Evolutionary conservation across 2,113 vertebrate genomes (phyloP), one percentile per base, ranked within the genome.

Genomic region (Onychorhynchus coronatus): DNA sequence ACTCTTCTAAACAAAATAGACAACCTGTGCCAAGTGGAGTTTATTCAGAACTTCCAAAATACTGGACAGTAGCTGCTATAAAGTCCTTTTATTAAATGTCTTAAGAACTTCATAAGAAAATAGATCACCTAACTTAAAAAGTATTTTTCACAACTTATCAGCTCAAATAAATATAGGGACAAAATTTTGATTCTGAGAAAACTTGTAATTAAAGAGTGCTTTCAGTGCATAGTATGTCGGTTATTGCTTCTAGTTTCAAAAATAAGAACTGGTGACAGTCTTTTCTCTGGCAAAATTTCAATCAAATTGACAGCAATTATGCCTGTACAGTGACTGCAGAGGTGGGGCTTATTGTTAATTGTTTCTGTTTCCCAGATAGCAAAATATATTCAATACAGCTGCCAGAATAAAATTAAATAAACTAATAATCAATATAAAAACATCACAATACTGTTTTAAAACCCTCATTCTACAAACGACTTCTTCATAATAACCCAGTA

Each of bases 281-380:
- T 90, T 88, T 85, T 93, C 74, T 92, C 20, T 9, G 35, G 76
- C 68, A 93, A 93, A 91, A 94, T 81, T 96, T 91, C 95, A 83
- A 85, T 96, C 88, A 95, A 73, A 86, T 63, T 94, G 93, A 94
- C 92, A 93, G 95, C 85, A 94, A 90, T 95, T 96, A 91, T 92
- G 67, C 14, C 39, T 80, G 58, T 80, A 93, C 77, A 65, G 85
- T 49, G 61, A 65, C 55, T 93, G 90, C 67, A 88, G 70, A 91
- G 68, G 68, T 78, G 50, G 28, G 15, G 75, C 56, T 94, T 81
- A 93, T 71, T 95, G 88, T 94, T 88, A 92, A 84, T 93, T 95
- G 85, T 90, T 90, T 96, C 78, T 84, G 55, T 71, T 94, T 77
- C 92, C 86, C 75, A 81, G 90, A 90, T n/a, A 91, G 63, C 42